A percentile compares a stretch with the other conserved stretches of the same genome.
phyloP scores from a whole-genome alignment of 2,113 vertebrate genomes.

The Lepus timidus region DNA sequence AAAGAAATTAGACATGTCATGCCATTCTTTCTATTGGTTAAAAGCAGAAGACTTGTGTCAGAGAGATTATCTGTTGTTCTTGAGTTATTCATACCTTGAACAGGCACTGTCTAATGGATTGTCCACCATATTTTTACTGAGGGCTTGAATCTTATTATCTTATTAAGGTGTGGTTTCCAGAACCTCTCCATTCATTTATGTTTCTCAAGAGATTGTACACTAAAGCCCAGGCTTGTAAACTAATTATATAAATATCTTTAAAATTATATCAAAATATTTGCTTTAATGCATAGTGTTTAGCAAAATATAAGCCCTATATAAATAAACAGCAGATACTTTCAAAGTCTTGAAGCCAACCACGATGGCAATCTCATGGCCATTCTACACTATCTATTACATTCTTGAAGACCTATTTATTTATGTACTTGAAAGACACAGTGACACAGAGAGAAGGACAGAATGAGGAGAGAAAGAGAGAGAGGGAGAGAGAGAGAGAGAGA shows the following conservation, averaged over 20 bases:
- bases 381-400: background rate
- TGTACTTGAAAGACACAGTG: background rate
- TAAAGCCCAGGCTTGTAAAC: constrained; percentile 75
- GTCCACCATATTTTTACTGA: constrained; percentile 56
- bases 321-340: constrained; percentile 9
- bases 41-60: constrained; percentile 66
- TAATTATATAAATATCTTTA: constrained; percentile 68
- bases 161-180: constrained; percentile 82
- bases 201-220: constrained; percentile 72
- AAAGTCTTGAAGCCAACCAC: background rate
- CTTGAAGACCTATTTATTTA: background rate
- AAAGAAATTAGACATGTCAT: background rate
- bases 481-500: too few relatives aligned
- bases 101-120: constrained; percentile 79
- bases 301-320: background rate
- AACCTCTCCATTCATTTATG: constrained; percentile 76
- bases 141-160: constrained; percentile 81
- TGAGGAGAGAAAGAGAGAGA: background rate
- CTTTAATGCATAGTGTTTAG: constrained; percentile 62
- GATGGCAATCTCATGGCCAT: background rate
- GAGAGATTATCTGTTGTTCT: constrained; percentile 78
- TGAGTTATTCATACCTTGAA: constrained; percentile 79
- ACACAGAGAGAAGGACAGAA: background rate
- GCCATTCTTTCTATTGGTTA: constrained; percentile 40
- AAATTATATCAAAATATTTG: constrained; percentile 75